Percentiles rank a stretch among this genome's conserved stretches.
phyloP scores from a whole-genome alignment of 2,113 vertebrate genomes.

The Pionites leucogaster region DNA sequence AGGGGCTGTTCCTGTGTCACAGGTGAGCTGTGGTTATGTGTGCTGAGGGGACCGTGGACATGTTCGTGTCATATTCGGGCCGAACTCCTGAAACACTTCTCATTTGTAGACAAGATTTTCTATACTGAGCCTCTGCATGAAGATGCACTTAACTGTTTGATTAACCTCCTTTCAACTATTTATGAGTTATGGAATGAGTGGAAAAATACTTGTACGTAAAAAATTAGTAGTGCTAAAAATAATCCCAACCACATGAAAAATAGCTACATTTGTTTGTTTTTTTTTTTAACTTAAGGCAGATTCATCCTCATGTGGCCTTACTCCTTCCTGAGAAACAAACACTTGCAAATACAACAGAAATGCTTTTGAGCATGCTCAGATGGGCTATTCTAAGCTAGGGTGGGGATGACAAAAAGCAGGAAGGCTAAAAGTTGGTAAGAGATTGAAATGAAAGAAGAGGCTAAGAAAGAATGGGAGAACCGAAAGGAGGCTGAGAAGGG shows the following conservation, averaged over 20 bases:
- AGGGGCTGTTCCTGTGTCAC: background rate
- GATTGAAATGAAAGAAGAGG: background rate
- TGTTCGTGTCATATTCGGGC: fast-evolving
- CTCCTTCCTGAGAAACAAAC: background rate
- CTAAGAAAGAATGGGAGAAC: background rate
- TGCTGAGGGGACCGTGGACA: fast-evolving
- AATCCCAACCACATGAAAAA: background rate
- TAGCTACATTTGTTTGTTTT: background rate
- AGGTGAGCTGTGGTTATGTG: background rate
- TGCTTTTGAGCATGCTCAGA: background rate
- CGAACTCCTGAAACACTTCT: background rate
- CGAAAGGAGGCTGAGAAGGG: background rate
- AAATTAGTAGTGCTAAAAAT: background rate
- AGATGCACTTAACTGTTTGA: background rate
- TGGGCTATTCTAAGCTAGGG: no score
- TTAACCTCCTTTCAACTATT: background rate
- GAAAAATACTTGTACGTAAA: background rate
- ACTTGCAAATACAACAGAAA: background rate
- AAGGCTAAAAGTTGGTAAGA: background rate
- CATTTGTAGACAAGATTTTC: background rate
- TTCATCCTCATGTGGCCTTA: background rate
- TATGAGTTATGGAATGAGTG: background rate
- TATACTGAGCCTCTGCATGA: background rate
- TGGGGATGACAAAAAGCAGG: background rate
- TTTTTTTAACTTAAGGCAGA: background rate